phyloP scores from a whole-genome alignment of 1,140 invertebrate genomes.

The Orchestia grillus region DNA sequence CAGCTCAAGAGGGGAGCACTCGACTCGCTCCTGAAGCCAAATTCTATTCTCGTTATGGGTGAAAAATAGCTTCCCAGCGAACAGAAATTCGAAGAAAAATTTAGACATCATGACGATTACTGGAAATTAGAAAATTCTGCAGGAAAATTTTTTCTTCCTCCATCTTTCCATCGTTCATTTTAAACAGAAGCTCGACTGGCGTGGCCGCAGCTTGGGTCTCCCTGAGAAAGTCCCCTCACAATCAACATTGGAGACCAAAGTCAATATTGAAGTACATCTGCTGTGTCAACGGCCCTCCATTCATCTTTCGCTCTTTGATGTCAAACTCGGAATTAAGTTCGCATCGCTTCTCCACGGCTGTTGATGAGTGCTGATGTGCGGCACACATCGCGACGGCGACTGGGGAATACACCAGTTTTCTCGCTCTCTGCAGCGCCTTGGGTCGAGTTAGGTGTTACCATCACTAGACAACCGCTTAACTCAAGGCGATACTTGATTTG shows the following conservation, averaged over 20 bases:
- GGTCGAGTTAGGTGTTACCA: too few species aligned
- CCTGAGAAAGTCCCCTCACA: background rate
- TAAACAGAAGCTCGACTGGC: background rate
- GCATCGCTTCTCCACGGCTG: background rate
- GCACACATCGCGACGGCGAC: background rate
- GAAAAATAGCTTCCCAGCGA: too few species aligned
- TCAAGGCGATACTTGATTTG: too few species aligned
- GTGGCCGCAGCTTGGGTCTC: background rate
- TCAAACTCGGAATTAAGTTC: background rate
- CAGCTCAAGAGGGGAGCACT: too few species aligned
- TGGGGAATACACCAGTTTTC: background rate
- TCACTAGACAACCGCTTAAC: too few species aligned
- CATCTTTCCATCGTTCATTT: background rate
- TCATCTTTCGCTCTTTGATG: background rate
- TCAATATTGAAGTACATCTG: background rate
- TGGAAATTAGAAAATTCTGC: background rate
- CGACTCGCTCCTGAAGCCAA: too few species aligned
- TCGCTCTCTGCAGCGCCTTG: too few species aligned
- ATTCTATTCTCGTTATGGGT: too few species aligned
- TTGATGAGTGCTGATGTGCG: background rate
- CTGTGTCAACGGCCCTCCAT: background rate
- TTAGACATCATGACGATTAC: too few species aligned
- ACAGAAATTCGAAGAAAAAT: too few species aligned
- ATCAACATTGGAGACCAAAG: constrained; percentile 1
- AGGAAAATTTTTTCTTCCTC: background rate